A percentile compares a stretch with the other conserved stretches of the same genome.
phyloP scores from a whole-genome alignment of 2,888 invertebrate genomes.

The Ceriagrion tenellum region DNA sequence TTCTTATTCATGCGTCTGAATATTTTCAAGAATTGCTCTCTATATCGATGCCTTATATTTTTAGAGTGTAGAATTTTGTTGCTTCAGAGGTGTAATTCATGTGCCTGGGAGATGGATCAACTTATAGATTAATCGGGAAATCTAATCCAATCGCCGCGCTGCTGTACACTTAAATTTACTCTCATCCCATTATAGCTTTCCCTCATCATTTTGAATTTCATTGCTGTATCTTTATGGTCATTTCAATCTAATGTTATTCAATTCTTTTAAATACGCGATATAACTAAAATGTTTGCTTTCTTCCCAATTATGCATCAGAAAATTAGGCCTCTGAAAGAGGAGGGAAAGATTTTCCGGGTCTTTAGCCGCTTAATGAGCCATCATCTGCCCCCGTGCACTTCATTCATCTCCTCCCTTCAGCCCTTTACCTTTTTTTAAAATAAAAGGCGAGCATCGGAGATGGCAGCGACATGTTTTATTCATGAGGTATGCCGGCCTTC shows the following conservation, averaged over 20 bases:
- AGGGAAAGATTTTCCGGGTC: background rate
- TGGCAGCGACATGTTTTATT: conserved; percentile 1
- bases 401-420: background rate
- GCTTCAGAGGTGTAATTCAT: too few species aligned
- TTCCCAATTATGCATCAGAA: background rate
- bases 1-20: too few species aligned
- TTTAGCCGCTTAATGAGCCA: conserved; percentile 15
- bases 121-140: too few species aligned
- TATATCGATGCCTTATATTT: too few species aligned
- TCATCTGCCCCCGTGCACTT: background rate
- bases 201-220: background rate
- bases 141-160: too few species aligned
- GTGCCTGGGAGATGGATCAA: too few species aligned
- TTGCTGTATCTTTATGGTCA: background rate
- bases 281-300: background rate
- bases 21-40: too few species aligned
- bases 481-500: background rate
- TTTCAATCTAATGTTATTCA: background rate
- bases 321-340: background rate
- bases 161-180: too few species aligned
- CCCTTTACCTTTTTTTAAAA: background rate
- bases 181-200: background rate
- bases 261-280: background rate
- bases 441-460: background rate
- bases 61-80: too few species aligned